Percentiles rank a stretch among this genome's conserved stretches.
Evolutionary conservation across 2,797 vertebrate genomes (phyloP).

Genomic region (Tinamus major): DNA sequence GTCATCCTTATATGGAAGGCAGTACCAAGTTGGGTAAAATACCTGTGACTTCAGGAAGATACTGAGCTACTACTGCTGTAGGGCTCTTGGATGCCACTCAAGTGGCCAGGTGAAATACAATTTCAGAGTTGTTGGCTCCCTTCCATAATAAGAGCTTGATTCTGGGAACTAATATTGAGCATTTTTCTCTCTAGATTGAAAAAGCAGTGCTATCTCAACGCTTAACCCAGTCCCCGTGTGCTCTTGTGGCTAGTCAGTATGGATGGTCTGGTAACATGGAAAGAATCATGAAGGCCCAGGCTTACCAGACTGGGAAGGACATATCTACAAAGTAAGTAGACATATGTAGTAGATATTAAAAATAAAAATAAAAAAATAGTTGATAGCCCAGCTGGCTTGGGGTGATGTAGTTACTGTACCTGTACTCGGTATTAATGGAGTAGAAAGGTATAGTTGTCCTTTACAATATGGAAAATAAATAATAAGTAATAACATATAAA

Average conservation of each 20-base stretch:
- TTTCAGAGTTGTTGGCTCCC: neutral
- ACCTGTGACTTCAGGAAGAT: neutral
- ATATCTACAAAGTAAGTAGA: constrained; percentile 94
- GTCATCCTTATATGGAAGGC: neutral
- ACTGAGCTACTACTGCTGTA: neutral
- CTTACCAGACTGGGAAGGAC: constrained; percentile 98
- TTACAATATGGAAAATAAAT: neutral
- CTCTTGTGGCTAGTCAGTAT: constrained; percentile 96
- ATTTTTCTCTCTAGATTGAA: constrained; percentile 85
- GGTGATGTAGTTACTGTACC: neutral
- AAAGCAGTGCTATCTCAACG: constrained; percentile 96
- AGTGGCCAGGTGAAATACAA: neutral
- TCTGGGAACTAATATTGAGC: neutral
- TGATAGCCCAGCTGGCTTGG: neutral
- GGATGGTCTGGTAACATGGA: constrained; percentile 99
- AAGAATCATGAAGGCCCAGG: constrained; percentile 99
- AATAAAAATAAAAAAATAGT: neutral
- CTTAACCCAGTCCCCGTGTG: constrained; percentile 93
- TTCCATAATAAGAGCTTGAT: neutral
- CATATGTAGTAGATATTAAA: rapidly evolving
- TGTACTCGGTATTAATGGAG: neutral
- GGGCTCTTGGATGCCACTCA: neutral
- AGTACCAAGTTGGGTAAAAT: neutral
- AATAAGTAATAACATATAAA: too few species aligned
- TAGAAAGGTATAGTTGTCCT: neutral